A percentile compares a stretch with the other conserved stretches of the same genome.
These are phyloP conservation scores for Paramormyrops kingsleyae DNA, from an alignment of 2,113 vertebrate genomes.

Conservation along the genomic window DNA sequence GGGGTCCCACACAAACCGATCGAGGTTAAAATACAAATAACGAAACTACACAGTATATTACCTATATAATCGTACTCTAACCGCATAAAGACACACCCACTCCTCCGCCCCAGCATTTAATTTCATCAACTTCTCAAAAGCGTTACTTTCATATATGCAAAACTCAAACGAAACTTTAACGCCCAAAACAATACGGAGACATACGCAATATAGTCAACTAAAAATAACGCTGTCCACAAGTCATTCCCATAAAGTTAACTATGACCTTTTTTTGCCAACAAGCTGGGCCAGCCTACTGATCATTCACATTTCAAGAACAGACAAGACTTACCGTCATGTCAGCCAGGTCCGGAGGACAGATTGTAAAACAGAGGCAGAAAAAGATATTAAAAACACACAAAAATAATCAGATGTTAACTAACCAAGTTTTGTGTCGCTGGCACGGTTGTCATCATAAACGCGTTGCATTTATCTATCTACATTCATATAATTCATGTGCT, in stretches of 20 bases:
- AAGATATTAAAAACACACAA: neutral
- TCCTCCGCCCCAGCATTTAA: neutral
- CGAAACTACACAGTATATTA: neutral
- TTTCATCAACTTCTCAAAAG: neutral
- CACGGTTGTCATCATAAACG: neutral
- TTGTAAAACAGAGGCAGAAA: slow-evolving; percentile 12
- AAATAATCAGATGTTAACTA: neutral
- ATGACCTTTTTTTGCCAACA: neutral
- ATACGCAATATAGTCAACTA: neutral
- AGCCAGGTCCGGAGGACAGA: slow-evolving; percentile 38
- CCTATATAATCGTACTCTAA: neutral
- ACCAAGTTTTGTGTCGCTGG: neutral
- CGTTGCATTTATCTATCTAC: neutral
- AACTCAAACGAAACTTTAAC: neutral
- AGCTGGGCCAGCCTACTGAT: neutral
- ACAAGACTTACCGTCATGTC: slow-evolving; percentile 61
- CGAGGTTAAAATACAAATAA: neutral
- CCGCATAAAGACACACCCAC: neutral
- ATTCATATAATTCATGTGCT: neutral
- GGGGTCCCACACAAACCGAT: neutral
- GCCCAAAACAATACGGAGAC: neutral
- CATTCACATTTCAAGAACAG: neutral
- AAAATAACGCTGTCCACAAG: neutral
- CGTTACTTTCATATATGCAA: neutral
- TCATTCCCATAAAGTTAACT: neutral